A percentile compares a stretch with the other conserved stretches of the same genome.
These are phyloP conservation scores for Stenodera caucasica DNA, from an alignment of 2,888 invertebrate species.

Conservation along the genomic window DNA sequence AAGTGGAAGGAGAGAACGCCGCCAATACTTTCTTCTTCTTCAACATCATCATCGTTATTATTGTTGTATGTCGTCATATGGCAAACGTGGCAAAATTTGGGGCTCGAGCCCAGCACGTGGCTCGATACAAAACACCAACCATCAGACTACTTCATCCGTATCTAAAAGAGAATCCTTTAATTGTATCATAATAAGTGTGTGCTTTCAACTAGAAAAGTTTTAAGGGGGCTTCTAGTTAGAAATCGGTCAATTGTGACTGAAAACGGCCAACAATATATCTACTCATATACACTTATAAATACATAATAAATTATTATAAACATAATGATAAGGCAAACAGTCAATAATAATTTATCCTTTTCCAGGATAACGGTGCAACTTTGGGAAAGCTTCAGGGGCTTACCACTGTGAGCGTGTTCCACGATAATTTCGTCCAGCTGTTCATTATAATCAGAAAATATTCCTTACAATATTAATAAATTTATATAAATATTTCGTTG, in stretches of 20 bases:
- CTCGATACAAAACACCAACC: neutral
- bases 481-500: too few relatives aligned
- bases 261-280: neutral
- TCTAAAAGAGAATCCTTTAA: conserved; percentile 34
- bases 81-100: conserved; percentile 1
- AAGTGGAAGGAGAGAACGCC: neutral
- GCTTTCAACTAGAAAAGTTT: conserved; percentile 28
- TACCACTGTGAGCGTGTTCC: neutral
- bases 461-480: too few relatives aligned
- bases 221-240: neutral
- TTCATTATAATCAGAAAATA: conserved; percentile 4
- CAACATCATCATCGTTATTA: neutral
- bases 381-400: neutral
- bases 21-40: neutral
- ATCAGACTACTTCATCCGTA: conserved; percentile 32
- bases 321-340: too few relatives aligned
- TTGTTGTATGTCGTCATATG: neutral
- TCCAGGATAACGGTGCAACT: neutral
- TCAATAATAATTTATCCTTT: neutral
- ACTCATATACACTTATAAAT: too few relatives aligned
- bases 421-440: conserved; percentile 1
- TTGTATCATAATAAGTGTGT: conserved; percentile 30
- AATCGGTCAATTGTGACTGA: neutral
- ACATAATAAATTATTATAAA: too few relatives aligned
- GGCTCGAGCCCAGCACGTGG: conserved; percentile 3